Evolutionary conservation across 2,888 invertebrate genomes (phyloP).

Genomic region (Ecdyonurus torrentis): DNA sequence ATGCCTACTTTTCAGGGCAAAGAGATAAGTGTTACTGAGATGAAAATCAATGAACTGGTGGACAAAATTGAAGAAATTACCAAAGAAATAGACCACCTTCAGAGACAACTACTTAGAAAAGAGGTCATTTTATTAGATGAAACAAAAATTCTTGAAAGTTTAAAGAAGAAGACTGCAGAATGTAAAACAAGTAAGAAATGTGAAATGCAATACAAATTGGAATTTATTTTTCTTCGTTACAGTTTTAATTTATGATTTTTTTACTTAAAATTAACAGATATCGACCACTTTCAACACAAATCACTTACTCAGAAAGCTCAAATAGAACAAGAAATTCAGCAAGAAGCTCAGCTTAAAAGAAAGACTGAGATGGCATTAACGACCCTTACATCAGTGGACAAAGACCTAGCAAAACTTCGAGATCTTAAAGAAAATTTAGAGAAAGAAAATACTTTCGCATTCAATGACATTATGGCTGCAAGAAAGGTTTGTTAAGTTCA

Average conservation of each 20-base stretch:
- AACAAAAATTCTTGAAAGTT: conserved; percentile 46
- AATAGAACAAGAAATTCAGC: conserved; percentile 36
- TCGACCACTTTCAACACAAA: conserved; percentile 53
- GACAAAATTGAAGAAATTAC: conserved; percentile 42
- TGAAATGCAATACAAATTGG: conserved; percentile 8
- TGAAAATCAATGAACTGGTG: conserved; percentile 46
- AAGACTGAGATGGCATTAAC: not conserved
- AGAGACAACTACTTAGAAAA: conserved; percentile 59
- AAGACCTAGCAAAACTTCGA: conserved; percentile 36
- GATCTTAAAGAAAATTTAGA: conserved; percentile 35
- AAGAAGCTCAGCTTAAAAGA: conserved; percentile 38
- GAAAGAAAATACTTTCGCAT: conserved; percentile 34
- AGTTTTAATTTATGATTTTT: conserved; percentile 9
- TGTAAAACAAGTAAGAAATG: conserved; percentile 53
- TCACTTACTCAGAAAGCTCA: conserved; percentile 49
- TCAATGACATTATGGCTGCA: conserved; percentile 32
- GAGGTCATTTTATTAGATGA: conserved; percentile 54
- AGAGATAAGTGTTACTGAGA: conserved; percentile 35
- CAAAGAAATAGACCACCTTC: conserved; percentile 42
- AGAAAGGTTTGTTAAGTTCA: conserved; percentile 27
- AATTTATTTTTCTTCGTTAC: not conserved
- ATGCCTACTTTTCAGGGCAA: conserved; percentile 19
- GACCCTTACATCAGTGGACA: conserved; percentile 24
- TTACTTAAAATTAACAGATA: no score
- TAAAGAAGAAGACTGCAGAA: conserved; percentile 49